Conservation (phyloP, 2,113 vertebrate species). For the Xiphophorus maculatus region DNA sequence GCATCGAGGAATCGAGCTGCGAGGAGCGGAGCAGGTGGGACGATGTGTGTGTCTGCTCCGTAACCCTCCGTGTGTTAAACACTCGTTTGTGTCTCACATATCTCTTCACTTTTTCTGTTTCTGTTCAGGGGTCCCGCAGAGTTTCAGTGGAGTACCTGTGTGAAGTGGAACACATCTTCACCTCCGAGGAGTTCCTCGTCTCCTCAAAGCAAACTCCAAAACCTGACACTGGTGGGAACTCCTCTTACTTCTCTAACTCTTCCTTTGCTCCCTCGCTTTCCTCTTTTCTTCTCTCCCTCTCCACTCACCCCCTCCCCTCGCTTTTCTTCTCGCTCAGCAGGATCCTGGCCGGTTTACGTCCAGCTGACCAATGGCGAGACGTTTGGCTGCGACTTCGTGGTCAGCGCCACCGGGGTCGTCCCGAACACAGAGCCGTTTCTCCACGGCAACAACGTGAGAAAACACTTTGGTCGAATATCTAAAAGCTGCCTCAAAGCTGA, state of each 20-base stretch:
- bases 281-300: not conserved
- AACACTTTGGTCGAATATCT: not conserved
- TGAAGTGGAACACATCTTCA: slow-evolving; percentile 87
- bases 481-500: not conserved
- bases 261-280: slow-evolving; percentile 41
- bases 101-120: not conserved
- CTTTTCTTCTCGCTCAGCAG: slow-evolving; percentile 58
- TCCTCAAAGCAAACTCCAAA: slow-evolving; percentile 58
- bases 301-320: not conserved
- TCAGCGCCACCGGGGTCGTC: slow-evolving; percentile 94
- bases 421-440: slow-evolving; percentile 90
- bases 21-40: slow-evolving; percentile 86
- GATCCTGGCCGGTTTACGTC: slow-evolving; percentile 89
- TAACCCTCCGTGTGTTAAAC: not conserved
- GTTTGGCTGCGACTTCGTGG: slow-evolving; percentile 92
- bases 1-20: slow-evolving; percentile 88
- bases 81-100: not conserved
- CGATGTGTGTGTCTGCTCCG: not conserved
- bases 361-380: slow-evolving; percentile 89
- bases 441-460: slow-evolving; percentile 86
- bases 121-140: slow-evolving; percentile 82
- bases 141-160: slow-evolving; percentile 89
- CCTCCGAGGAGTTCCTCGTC: slow-evolving; percentile 80
- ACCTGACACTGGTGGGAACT: slow-evolving; percentile 65
- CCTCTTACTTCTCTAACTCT: slow-evolving; percentile 10